A percentile compares a stretch with the other conserved stretches of the same genome.
Conservation (phyloP, 2,888 invertebrate genomes). For the Uloborus plumipes region DNA sequence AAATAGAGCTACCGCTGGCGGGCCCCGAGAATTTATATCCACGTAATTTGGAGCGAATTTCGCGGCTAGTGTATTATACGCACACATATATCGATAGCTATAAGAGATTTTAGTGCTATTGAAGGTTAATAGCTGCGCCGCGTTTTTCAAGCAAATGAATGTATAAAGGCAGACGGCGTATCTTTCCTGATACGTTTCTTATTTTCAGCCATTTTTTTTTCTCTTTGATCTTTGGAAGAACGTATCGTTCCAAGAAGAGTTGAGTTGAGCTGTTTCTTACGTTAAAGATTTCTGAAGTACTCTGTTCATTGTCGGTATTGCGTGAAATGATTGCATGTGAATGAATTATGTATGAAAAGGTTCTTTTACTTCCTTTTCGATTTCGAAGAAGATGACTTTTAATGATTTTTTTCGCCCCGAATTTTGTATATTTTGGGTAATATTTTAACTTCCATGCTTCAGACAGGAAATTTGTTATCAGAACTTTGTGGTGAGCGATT, state of each 20-base stretch:
- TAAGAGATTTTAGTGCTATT: conserved; percentile 2
- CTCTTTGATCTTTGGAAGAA: conserved; percentile 40
- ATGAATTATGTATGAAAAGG: conserved; percentile 20
- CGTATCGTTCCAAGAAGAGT: conserved; percentile 20
- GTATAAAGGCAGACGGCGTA: background rate
- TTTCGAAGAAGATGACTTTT: too few relatives aligned
- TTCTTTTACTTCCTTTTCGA: too few relatives aligned
- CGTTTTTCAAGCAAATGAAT: conserved; percentile 27
- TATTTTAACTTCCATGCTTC: too few relatives aligned
- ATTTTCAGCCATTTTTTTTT: conserved; percentile 3
- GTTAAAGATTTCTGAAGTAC: background rate
- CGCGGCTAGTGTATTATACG: conserved; percentile 32
- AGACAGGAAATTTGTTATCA: conserved; percentile 9
- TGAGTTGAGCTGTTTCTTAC: conserved; percentile 32
- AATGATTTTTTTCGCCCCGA: too few relatives aligned
- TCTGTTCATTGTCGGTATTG: conserved; percentile 15
- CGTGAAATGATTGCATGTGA: conserved; percentile 51
- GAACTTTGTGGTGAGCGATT: background rate
- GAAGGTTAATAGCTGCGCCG: conserved; percentile 35
- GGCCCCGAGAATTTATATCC: conserved; percentile 44
- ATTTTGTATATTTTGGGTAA: too few relatives aligned
- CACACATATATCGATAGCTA: conserved; percentile 4
- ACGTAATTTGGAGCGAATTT: conserved; percentile 55
- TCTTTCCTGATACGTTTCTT: conserved; percentile 9
- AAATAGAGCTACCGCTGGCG: conserved; percentile 31